Conservation (phyloP, 2,888 invertebrate genomes). For the Philopedon plagiatum region DNA sequence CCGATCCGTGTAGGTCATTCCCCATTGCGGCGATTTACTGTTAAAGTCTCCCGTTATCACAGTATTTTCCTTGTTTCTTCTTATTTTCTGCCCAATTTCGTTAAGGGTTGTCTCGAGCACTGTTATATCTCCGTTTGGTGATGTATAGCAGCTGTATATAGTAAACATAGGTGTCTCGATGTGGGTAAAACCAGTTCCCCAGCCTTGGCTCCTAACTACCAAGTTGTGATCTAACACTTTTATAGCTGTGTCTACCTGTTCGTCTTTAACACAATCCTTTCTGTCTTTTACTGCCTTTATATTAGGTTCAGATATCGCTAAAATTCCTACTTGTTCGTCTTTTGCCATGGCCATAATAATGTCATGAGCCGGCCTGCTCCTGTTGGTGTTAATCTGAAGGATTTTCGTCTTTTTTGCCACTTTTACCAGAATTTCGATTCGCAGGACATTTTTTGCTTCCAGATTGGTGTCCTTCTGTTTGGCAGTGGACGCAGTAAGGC, state of each 20-base stretch:
- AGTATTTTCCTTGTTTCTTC: neutral
- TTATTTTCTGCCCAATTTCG: neutral
- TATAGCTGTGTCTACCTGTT: neutral
- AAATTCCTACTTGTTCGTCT: slow-evolving; percentile 1
- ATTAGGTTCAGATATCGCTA: slow-evolving; percentile 7
- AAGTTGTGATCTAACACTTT: neutral
- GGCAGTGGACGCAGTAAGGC: slow-evolving; percentile 44
- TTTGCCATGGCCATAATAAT: slow-evolving; percentile 21
- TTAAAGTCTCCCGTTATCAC: slow-evolving; percentile 39
- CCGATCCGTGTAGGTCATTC: slow-evolving; percentile 12
- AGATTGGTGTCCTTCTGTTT: slow-evolving; percentile 36
- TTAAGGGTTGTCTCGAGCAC: slow-evolving; percentile 14
- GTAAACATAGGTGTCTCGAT: neutral
- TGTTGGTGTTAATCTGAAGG: slow-evolving; percentile 39
- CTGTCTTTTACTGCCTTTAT: neutral
- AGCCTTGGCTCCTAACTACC: neutral
- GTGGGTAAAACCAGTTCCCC: neutral
- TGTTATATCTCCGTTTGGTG: slow-evolving; percentile 24
- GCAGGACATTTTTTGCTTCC: neutral
- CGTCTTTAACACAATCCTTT: neutral
- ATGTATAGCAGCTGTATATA: neutral
- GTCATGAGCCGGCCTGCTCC: slow-evolving; percentile 20
- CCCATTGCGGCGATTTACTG: slow-evolving; percentile 42
- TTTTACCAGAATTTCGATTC: neutral
- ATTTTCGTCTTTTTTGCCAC: neutral